These are phyloP conservation scores for Phylloscopus trochiloides DNA, from an alignment of 2,113 vertebrate genomes.

Conservation along the genomic window DNA sequence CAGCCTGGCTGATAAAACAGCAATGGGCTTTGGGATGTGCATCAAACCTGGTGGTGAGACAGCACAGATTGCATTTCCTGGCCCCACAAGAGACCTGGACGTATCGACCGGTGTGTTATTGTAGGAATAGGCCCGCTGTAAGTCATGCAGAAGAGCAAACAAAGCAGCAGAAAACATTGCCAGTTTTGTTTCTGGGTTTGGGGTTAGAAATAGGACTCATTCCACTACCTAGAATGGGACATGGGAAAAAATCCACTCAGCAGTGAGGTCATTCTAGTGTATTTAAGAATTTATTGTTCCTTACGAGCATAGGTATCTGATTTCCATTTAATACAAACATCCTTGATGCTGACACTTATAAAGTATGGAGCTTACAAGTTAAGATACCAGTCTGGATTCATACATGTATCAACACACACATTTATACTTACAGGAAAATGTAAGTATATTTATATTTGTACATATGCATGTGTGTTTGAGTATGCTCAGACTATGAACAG, in stretches of 20 bases:
- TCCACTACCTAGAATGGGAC: not conserved
- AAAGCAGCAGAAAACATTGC: not conserved
- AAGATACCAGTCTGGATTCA: not conserved
- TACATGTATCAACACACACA: not conserved
- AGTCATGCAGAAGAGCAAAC: not conserved
- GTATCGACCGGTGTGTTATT: rapidly evolving
- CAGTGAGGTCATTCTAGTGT: not conserved
- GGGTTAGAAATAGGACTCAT: not conserved
- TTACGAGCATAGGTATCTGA: not conserved
- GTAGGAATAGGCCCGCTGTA: not conserved
- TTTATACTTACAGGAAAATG: not conserved
- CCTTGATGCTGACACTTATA: not conserved
- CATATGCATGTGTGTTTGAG: not conserved
- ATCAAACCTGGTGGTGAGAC: not conserved
- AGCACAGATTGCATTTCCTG: not conserved
- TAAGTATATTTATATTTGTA: not conserved
- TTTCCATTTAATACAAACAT: not conserved
- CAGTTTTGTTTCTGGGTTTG: not conserved
- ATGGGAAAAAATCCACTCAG: not conserved
- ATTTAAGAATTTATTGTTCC: not conserved
- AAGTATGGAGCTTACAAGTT: not conserved
- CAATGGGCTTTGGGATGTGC: not conserved
- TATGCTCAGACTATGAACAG: not conserved
- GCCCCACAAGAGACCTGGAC: not conserved
- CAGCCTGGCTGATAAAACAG: not conserved